A percentile compares a stretch with the other conserved stretches of the same genome.
Conservation (phyloP, 2,888 invertebrate species). For the Caenorhabditis becei region DNA sequence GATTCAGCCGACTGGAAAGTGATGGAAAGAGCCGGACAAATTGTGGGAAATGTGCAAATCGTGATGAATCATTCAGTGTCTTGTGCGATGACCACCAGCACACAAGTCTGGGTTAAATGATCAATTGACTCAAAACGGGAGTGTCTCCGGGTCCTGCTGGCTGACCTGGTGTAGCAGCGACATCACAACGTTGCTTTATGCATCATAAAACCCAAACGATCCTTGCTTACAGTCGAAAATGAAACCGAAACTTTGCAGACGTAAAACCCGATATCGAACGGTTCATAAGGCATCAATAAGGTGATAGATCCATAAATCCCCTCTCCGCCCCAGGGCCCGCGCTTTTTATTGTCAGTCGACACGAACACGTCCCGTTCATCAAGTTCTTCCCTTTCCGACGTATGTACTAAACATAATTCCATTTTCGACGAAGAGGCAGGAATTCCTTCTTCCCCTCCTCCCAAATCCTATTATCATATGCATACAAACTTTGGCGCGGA, state of each 20-base stretch:
- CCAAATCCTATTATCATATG: constrained; percentile 60
- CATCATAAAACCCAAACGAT: constrained; percentile 37
- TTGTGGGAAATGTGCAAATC: constrained; percentile 15
- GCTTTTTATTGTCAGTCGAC: constrained; percentile 41
- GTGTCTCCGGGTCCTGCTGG: no score
- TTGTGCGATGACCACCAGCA: constrained; percentile 20
- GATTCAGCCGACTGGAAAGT: constrained; percentile 56
- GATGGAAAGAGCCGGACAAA: constrained; percentile 19
- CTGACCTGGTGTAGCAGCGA: no score
- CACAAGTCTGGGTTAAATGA: constrained; percentile 36
- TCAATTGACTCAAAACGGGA: background rate
- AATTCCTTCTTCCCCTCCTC: constrained; percentile 38
- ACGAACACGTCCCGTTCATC: constrained; percentile 37
- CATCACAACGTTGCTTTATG: constrained; percentile 23
- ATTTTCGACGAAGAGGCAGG: constrained; percentile 42
- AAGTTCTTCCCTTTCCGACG: constrained; percentile 33
- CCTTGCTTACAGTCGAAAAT: constrained; percentile 5
- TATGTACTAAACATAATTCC: constrained; percentile 57
- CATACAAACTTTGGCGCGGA: constrained; percentile 47
- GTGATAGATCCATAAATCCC: constrained; percentile 48
- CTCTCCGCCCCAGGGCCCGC: constrained; percentile 11
- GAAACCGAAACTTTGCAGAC: constrained; percentile 1
- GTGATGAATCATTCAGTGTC: constrained; percentile 44
- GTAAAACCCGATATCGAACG: constrained; percentile 41
- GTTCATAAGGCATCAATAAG: constrained; percentile 46